phyloP scores from a whole-genome alignment of 2,888 invertebrate genomes.

The Pristionchus maxplancki region DNA sequence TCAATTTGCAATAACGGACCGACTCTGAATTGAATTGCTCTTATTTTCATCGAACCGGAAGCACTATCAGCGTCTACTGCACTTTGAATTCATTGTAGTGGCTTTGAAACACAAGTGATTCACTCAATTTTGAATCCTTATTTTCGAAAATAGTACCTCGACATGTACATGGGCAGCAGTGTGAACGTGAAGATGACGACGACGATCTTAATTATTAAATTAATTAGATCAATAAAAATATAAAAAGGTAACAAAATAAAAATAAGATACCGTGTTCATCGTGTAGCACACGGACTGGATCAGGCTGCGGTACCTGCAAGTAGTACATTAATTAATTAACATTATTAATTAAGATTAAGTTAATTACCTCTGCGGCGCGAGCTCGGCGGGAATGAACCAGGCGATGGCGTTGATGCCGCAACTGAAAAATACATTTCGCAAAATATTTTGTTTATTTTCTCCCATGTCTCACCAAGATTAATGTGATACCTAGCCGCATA shows the following conservation, averaged over 20 bases:
- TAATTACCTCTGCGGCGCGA: background rate
- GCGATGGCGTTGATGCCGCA: slow-evolving; percentile 43
- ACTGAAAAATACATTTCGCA: background rate
- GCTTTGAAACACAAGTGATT: background rate
- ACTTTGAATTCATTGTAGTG: background rate
- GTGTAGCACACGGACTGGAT: slow-evolving; percentile 45
- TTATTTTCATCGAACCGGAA: too few species aligned
- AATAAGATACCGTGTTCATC: slow-evolving; percentile 3
- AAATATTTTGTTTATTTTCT: too few species aligned
- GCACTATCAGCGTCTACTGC: too few species aligned
- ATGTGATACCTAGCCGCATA: too few species aligned
- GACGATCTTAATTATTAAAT: background rate
- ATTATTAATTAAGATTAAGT: background rate
- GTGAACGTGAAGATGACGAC: slow-evolving; percentile 13
- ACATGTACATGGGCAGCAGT: slow-evolving; percentile 29
- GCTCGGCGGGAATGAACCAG: slow-evolving; percentile 48
- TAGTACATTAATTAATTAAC: background rate
- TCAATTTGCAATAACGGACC: too few species aligned
- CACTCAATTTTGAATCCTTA: background rate
- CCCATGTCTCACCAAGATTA: too few species aligned
- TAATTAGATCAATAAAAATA: too few species aligned
- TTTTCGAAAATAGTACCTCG: background rate
- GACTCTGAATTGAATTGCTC: too few species aligned
- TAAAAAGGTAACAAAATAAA: too few species aligned
- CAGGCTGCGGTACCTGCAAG: slow-evolving; percentile 10